phyloP scores from a whole-genome alignment of 2,113 vertebrate species.

The Pholis gunnellus region DNA sequence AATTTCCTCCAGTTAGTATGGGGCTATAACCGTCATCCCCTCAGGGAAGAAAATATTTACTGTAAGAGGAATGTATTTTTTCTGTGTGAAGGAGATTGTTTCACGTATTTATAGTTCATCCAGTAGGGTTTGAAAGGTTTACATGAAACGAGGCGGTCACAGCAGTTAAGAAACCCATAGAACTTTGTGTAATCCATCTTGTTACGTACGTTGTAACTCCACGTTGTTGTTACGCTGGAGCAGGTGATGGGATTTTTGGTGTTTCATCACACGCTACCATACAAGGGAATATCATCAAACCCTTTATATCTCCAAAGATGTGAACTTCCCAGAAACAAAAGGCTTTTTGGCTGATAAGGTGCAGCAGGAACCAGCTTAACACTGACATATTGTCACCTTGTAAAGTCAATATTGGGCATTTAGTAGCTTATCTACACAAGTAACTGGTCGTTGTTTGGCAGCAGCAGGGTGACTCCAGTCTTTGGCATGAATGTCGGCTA shows the following conservation, averaged over 20 bases:
- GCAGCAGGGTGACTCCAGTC: not conserved
- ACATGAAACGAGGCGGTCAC: not conserved
- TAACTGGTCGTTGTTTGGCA: not conserved
- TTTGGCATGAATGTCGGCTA: not conserved
- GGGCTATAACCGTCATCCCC: not conserved
- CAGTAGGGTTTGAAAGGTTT: conserved; percentile 8
- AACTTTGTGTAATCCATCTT: not conserved
- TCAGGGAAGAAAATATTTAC: not conserved
- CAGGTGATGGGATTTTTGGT: not conserved
- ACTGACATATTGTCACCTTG: not conserved
- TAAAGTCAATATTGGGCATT: not conserved
- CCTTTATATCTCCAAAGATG: not conserved
- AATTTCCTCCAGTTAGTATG: not conserved
- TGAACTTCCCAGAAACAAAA: not conserved
- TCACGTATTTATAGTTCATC: conserved; percentile 1
- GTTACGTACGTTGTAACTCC: no score
- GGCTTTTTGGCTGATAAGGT: no score
- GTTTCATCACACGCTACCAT: not conserved
- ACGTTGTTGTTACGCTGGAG: not conserved
- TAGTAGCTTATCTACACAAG: not conserved
- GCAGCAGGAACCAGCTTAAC: not conserved
- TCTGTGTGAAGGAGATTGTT: not conserved
- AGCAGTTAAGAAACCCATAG: not conserved
- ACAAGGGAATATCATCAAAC: not conserved
- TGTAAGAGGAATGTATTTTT: not conserved